Evolutionary conservation across 2,888 invertebrate genomes (phyloP), one percentile per base, ranked within the genome.

Genomic region (Drosophila bunnanda): DNA sequence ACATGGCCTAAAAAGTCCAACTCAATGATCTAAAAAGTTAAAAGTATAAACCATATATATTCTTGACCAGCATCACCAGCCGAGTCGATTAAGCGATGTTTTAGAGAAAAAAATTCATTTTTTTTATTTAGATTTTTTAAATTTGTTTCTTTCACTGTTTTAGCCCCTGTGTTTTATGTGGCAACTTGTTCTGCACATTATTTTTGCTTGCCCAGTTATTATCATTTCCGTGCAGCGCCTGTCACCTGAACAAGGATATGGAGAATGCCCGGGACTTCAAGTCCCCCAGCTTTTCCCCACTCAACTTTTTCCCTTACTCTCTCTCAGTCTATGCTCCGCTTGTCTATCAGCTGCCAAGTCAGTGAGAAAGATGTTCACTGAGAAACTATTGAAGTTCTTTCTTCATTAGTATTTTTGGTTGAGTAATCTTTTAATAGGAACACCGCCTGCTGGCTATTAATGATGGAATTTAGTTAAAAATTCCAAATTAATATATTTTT

Each of bases 271-370:
- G 53, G 15, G n/a, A 22, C 57, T 39, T 48, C n/a, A 17, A 39
- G 22, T 56, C 17, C 17, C 53, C 13, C 5, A 6, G 20, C 9
- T 34, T 38, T 44, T 8, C 10, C 34, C 12, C 9, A n/a, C 15
- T n/a, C 25, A 44, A 44, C 28, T 46, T 46, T 46, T 46, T 28
- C 52, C 20, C 12, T 6, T n/a, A n/a, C 9, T 15, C 13, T 6
- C 20, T 7, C 20, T 20, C 36, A 17, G 30, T 30, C 39, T 22
- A 32, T 17, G 32, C 46, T 44, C 15, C 55, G 71, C 62, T 52
- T 77, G 77, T 79, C 80, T 52, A 65, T 79, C 77, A 79, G 69
- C 59, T 62, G 76, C 69, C 64, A 76, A 70, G 52, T 39, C 62
- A 46, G 39, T 28, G 55, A 60, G 46, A 46, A 61, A 38, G 7